Evolutionary conservation across 1,140 invertebrate genomes (phyloP).

Genomic region (Saccostrea glomerata): DNA sequence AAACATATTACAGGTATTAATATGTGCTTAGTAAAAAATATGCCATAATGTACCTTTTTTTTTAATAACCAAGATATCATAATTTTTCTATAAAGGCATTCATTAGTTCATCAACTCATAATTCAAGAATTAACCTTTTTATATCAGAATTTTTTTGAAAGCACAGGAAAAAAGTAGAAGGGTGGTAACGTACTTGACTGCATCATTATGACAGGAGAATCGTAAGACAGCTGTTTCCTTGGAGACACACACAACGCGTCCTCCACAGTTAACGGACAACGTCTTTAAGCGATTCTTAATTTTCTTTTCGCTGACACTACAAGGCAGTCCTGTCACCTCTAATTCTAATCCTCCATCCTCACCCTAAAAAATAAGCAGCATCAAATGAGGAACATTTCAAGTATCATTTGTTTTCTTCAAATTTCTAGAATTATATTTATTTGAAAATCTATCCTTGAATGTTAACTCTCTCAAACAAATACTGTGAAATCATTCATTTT

Average conservation of each 20-base stretch:
- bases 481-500: too few relatives aligned
- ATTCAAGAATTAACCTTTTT: too few relatives aligned
- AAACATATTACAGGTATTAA: too few relatives aligned
- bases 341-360: slow-evolving; percentile 57
- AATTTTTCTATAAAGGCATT: too few relatives aligned
- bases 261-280: slow-evolving; percentile 90
- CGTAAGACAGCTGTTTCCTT: slow-evolving; percentile 85
- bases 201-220: slow-evolving; percentile 86
- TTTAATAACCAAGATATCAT: too few relatives aligned
- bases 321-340: slow-evolving; percentile 81
- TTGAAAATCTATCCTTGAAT: neutral
- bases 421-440: neutral
- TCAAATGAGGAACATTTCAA: neutral
- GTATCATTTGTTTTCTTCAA: slow-evolving; percentile 47
- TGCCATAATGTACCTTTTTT: too few relatives aligned
- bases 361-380: slow-evolving; percentile 46
- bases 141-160: too few relatives aligned
- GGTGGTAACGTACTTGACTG: slow-evolving; percentile 83
- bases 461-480: too few relatives aligned
- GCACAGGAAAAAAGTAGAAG: too few relatives aligned
- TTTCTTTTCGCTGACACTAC: slow-evolving; percentile 78
- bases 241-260: slow-evolving; percentile 85
- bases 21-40: too few relatives aligned
- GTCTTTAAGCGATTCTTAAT: slow-evolving; percentile 84
- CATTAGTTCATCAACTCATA: too few relatives aligned